Evolutionary conservation across 2,797 vertebrate genomes (phyloP).

Genomic region (Discoglossus pictus): DNA sequence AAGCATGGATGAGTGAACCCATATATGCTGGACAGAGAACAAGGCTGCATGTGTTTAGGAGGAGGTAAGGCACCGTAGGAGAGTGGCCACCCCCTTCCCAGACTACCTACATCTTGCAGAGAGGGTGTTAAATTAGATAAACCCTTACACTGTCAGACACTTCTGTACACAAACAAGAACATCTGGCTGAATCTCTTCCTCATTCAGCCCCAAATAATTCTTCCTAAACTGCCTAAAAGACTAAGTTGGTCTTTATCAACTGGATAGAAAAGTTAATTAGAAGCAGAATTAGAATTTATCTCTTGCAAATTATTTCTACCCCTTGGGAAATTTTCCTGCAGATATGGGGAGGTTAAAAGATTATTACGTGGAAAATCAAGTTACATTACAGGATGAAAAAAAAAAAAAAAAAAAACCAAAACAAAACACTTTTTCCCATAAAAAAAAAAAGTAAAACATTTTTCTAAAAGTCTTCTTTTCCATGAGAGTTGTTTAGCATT

Average conservation of each 20-base stretch:
- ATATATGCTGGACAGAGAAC: conserved; percentile 21
- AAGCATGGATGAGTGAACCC: conserved; percentile 25
- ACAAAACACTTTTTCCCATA: neutral
- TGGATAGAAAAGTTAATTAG: no score
- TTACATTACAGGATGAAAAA: neutral
- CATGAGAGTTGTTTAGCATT: conserved; percentile 18
- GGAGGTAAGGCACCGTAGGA: conserved; percentile 27
- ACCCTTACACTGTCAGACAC: conserved; percentile 31
- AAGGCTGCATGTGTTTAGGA: conserved; percentile 8
- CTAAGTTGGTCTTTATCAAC: no score
- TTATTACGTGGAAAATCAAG: neutral
- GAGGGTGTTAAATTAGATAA: no score
- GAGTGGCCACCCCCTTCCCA: conserved; percentile 3
- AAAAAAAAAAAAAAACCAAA: conserved; percentile 16
- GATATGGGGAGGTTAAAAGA: conserved; percentile 2
- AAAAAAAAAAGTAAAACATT: no score
- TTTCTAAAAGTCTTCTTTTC: conserved; percentile 17
- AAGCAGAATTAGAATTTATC: conserved; percentile 22
- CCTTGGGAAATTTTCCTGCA: conserved; percentile 6
- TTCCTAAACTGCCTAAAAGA: conserved; percentile 25
- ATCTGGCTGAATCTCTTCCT: no score
- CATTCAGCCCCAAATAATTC: no score
- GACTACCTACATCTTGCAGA: no score
- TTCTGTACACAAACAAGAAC: no score
- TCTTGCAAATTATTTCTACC: conserved; percentile 36